Evolutionary conservation across 2,797 vertebrate species (phyloP).

Genomic region (Mastacembelus armatus): DNA sequence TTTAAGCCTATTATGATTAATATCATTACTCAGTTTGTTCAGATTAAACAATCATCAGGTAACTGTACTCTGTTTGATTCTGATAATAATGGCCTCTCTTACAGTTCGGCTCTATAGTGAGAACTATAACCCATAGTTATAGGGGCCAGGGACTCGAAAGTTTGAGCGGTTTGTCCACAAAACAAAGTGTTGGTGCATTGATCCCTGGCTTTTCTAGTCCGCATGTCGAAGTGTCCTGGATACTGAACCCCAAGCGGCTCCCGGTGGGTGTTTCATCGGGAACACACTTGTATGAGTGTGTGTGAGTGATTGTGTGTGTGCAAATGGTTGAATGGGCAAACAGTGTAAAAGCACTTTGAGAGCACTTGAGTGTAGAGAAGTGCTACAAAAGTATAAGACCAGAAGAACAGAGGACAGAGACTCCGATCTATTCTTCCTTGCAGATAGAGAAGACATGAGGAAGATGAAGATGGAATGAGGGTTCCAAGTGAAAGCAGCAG

Average conservation of each 20-base stretch:
- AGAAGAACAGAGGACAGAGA: neutral
- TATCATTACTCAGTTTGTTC: constrained; percentile 20
- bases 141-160: too few species aligned
- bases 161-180: too few species aligned
- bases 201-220: too few species aligned
- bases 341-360: too few species aligned
- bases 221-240: too few species aligned
- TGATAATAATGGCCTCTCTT: neutral
- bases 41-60: neutral
- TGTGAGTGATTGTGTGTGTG: too few species aligned
- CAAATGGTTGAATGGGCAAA: too few species aligned
- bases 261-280: too few species aligned
- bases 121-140: neutral
- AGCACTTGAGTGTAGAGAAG: neutral
- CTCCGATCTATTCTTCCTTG: neutral
- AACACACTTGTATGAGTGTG: too few species aligned
- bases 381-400: neutral
- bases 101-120: neutral
- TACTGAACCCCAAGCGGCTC: too few species aligned
- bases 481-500: constrained; percentile 21
- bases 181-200: too few species aligned
- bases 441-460: neutral
- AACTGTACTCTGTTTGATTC: neutral
- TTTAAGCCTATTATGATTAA: constrained; percentile 27
- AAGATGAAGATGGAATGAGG: constrained; percentile 19